Evolutionary conservation across 1,140 invertebrate genomes (phyloP), one percentile per base, ranked within the genome.

Genomic region (Limonius californicus): DNA sequence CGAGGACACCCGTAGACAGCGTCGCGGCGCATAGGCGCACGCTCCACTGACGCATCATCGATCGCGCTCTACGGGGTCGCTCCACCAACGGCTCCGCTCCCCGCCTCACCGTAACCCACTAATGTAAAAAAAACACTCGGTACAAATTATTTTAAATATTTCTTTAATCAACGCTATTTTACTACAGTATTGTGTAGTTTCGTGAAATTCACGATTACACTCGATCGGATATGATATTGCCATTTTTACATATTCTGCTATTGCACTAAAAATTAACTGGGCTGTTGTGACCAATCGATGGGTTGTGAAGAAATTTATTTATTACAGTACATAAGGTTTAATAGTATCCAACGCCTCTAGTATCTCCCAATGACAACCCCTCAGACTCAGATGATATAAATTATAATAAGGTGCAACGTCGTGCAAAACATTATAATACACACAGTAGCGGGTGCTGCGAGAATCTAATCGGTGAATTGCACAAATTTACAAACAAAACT

Each of bases 161-260:
- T 74, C 64, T 73, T 73, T 74, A 74, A 74, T 74, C 71, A 73
- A 74, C 66, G 67, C 73, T 74, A 73, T 74, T 67, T 63, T 62
- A 68, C 71, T 74, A 74, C 71, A 73, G 68, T 71, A 69, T 68
- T 70, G 71, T 72, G 70, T 74, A 69, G 54, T 61, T 60, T 69
- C 68, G 64, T 69, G 68, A 64, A 58, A 60, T 45, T 43, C 70
- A 70, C 68, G 68, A 68, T 58, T 68, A 68, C 65, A 74, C 71
- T 67, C 63, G 61, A 70, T 62, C 16, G 69, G 72, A 74, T 74
- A 74, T 74, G 71, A 65, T 74, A 74, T 74, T 74, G 72, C 72
- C 72, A 72, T 73, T 74, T 62, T 72, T 74, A 73, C 70, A 74
- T 62, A 66, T 71, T 69, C 32, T 65, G 63, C 72, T 74, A 74